Conservation (phyloP, 2,113 vertebrate species). For the Pelecanoides urinatrix region DNA sequence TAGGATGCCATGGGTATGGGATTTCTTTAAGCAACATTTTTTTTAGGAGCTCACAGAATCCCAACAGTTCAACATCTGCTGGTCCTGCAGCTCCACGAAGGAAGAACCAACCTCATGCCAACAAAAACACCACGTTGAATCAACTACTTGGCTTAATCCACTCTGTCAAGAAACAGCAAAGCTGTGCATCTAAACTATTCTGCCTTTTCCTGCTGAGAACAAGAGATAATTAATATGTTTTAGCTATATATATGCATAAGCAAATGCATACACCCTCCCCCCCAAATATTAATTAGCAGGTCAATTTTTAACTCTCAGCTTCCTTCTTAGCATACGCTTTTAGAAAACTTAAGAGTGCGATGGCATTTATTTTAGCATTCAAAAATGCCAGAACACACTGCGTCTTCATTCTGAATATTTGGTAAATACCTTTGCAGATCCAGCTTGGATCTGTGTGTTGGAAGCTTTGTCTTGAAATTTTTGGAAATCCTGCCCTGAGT, state of each 20-base stretch:
- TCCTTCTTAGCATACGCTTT: not conserved
- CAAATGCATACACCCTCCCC: not conserved
- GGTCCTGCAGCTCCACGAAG: not conserved
- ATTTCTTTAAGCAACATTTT: not conserved
- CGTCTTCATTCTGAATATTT: not conserved
- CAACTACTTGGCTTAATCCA: not conserved
- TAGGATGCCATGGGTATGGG: not conserved
- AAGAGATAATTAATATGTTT: not conserved
- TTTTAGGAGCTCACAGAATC: not conserved
- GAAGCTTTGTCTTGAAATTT: not conserved
- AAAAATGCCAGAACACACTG: not conserved
- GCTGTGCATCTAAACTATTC: not conserved
- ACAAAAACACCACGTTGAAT: not conserved
- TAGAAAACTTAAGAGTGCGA: not conserved
- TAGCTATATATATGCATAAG: not conserved
- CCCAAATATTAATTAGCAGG: not conserved
- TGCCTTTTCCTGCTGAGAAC: not conserved
- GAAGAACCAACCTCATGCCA: not conserved
- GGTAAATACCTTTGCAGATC: not conserved
- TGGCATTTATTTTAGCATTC: not conserved
- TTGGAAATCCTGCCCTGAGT: not conserved
- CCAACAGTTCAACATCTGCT: slow-evolving; percentile 25
- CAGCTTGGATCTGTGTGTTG: not conserved
- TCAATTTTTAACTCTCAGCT: not conserved
- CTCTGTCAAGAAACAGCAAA: not conserved